These are phyloP conservation scores for Chelon labrosus DNA, from an alignment of 2,797 vertebrate species.

Conservation along the genomic window DNA sequence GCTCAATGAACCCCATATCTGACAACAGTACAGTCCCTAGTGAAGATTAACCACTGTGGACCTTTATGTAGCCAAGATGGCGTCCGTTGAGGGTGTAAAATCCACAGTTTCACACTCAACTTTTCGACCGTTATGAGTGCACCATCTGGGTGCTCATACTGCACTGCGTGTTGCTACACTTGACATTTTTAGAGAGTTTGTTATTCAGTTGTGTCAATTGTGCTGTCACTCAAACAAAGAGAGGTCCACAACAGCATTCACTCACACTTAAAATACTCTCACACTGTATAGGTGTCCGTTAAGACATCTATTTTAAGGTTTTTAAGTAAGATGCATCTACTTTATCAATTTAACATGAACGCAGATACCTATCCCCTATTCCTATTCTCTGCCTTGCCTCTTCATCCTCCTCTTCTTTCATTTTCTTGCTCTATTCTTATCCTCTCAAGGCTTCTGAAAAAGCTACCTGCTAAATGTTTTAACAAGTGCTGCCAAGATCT, in stretches of 20 bases:
- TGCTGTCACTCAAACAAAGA: constrained; percentile 16
- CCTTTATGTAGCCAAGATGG: too few relatives aligned
- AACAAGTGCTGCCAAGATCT: constrained; percentile 61
- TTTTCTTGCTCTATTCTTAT: constrained; percentile 40
- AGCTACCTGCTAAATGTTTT: constrained; percentile 66
- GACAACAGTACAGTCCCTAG: too few relatives aligned
- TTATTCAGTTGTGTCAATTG: constrained; percentile 37
- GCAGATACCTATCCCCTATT: neutral
- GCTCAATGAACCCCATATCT: too few relatives aligned
- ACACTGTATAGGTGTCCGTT: neutral
- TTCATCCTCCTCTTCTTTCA: constrained; percentile 12
- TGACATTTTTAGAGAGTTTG: constrained; percentile 33
- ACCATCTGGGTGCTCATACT: too few relatives aligned
- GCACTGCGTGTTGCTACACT: too few relatives aligned
- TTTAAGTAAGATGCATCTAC: neutral
- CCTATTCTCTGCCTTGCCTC: neutral
- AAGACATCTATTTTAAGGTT: neutral
- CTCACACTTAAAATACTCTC: neutral
- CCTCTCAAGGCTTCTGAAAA: constrained; percentile 59
- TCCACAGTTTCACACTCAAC: too few relatives aligned
- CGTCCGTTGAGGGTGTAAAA: too few relatives aligned
- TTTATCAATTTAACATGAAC: constrained; percentile 37
- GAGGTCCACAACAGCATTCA: constrained; percentile 4
- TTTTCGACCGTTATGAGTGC: too few relatives aligned
- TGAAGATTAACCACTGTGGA: too few relatives aligned